A percentile compares a stretch with the other conserved stretches of the same genome.
phyloP scores from a whole-genome alignment of 2,797 vertebrate species.

The Clarias fuscus region DNA sequence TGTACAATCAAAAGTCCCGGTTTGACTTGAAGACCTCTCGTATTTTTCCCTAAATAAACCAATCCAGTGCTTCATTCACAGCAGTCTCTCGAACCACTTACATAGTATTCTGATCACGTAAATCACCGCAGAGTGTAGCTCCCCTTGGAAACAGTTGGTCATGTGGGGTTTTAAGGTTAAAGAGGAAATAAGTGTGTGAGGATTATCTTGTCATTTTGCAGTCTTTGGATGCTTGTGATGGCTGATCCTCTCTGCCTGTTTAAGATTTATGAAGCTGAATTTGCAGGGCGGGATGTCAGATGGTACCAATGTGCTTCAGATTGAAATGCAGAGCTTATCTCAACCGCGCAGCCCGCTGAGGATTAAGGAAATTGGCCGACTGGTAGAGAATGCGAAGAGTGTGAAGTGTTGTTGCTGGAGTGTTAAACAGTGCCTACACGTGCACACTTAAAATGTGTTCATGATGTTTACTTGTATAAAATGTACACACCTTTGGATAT shows the following conservation, averaged over 20 bases:
- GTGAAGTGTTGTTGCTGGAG: slow-evolving; percentile 26
- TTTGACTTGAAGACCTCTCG: too few species aligned
- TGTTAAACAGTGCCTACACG: background rate
- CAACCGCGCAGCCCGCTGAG: slow-evolving; percentile 41
- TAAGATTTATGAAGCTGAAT: slow-evolving; percentile 41
- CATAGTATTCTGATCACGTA: slow-evolving; percentile 8
- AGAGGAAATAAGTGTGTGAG: slow-evolving; percentile 32
- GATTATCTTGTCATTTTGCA: slow-evolving; percentile 42
- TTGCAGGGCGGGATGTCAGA: slow-evolving; percentile 42
- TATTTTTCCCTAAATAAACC: background rate
- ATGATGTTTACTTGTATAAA: background rate
- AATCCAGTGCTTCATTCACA: background rate
- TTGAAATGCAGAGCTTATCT: slow-evolving; percentile 54
- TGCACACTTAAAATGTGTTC: background rate
- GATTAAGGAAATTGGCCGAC: slow-evolving; percentile 46
- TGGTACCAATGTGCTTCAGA: slow-evolving; percentile 37
- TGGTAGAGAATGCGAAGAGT: slow-evolving; percentile 18
- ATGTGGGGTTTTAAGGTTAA: slow-evolving; percentile 35
- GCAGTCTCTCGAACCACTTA: background rate
- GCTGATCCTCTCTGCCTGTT: slow-evolving; percentile 20
- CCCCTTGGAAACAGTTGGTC: background rate
- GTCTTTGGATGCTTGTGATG: slow-evolving; percentile 30
- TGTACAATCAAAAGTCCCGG: too few species aligned
- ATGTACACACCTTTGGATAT: background rate
- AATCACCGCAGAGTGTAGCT: background rate